Percentiles rank a stretch among this genome's conserved stretches.
Conservation (phyloP, 2,113 vertebrate genomes). For the Pan troglodytes region DNA sequence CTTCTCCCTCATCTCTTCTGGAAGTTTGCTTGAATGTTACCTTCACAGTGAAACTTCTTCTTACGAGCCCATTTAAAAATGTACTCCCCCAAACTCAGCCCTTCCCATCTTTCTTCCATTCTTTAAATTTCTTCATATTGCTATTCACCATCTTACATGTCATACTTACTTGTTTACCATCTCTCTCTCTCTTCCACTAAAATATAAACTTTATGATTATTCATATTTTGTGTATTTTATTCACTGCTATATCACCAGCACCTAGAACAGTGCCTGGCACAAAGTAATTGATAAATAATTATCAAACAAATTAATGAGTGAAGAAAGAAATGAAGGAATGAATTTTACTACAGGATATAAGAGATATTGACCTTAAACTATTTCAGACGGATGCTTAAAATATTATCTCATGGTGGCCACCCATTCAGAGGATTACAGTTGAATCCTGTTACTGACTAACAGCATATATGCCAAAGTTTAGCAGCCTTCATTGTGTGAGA, state of each 20-base stretch:
- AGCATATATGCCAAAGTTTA: neutral
- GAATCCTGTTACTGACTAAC: conserved; percentile 1
- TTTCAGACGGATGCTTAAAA: conserved; percentile 5
- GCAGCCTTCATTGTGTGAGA: neutral
- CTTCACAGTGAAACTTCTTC: neutral
- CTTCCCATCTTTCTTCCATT: neutral
- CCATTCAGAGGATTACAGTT: neutral
- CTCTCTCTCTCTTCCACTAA: neutral
- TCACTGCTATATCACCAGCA: neutral
- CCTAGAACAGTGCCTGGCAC: neutral
- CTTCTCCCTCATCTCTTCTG: neutral
- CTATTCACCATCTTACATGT: neutral
- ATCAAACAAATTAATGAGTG: neutral
- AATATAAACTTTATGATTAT: neutral
- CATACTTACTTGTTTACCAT: neutral
- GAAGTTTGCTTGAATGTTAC: neutral
- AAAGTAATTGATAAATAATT: conserved; percentile 8
- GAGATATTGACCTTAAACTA: conserved; percentile 4
- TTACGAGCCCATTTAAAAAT: neutral
- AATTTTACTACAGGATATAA: neutral
- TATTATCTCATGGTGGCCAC: neutral
- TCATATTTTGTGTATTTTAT: conserved; percentile 31
- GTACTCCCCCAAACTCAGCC: neutral
- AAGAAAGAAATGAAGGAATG: neutral
- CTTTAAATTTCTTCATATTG: conserved; percentile 12